Evolutionary conservation across 2,888 invertebrate species (phyloP).

Genomic region (Hypercompe scribonia): DNA sequence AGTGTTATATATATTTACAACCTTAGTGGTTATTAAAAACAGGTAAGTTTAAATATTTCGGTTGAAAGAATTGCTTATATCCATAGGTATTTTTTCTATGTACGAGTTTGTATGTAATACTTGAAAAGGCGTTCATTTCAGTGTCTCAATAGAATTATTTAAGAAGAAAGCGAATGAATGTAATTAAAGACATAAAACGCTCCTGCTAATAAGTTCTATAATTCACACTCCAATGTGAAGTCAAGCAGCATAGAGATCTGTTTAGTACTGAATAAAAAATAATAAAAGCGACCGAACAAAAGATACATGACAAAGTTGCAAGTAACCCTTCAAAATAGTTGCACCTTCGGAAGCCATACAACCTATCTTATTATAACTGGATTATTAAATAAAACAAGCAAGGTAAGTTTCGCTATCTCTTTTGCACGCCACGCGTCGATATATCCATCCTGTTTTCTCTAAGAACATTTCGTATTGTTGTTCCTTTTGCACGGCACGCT

Average conservation of each 20-base stretch:
- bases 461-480: slow-evolving; percentile 6
- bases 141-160: neutral
- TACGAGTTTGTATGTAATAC: neutral
- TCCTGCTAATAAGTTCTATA: neutral
- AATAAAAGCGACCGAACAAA: neutral
- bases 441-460: slow-evolving; percentile 42
- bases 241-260: neutral
- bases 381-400: slow-evolving; percentile 68
- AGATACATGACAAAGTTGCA: slow-evolving; percentile 37
- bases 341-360: slow-evolving; percentile 56
- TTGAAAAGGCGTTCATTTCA: neutral
- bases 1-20: neutral
- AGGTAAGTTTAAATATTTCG: neutral
- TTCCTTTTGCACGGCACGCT: slow-evolving; percentile 63
- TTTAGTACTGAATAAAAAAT: slow-evolving; percentile 4
- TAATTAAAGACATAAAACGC: neutral
- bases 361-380: slow-evolving; percentile 71
- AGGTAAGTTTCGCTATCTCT: slow-evolving; percentile 46
- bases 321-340: slow-evolving; percentile 49
- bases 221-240: neutral
- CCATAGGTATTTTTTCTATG: too few species aligned
- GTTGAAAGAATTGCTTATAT: neutral
- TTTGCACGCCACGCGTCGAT: slow-evolving; percentile 75
- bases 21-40: neutral
- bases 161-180: neutral